Conservation (phyloP, 2,797 vertebrate species). For the Takifugu ocellatus region DNA sequence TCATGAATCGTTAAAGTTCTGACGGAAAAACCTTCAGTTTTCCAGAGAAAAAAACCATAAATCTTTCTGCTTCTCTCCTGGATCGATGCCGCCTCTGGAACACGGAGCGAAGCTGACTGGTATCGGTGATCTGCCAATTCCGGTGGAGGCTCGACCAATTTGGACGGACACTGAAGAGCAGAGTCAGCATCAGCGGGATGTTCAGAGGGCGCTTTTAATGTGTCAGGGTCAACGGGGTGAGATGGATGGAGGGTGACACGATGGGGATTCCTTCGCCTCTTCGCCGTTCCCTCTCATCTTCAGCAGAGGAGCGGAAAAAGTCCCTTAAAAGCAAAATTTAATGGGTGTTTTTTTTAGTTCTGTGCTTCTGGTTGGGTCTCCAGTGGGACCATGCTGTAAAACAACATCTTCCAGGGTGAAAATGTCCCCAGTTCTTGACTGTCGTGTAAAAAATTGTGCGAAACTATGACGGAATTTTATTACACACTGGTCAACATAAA, state of each 20-base stretch:
- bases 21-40: background rate
- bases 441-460: constrained; percentile 6
- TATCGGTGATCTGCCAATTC: constrained; percentile 21
- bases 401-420: constrained; percentile 19
- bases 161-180: constrained; percentile 19
- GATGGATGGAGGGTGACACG: constrained; percentile 9
- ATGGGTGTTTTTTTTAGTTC: background rate
- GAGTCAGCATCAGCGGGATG: constrained; percentile 16
- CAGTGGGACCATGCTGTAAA: constrained; percentile 1
- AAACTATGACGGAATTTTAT: constrained; percentile 53
- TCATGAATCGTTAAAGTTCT: too few relatives aligned
- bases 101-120: constrained; percentile 4
- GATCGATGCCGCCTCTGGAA: constrained; percentile 6
- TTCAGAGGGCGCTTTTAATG: constrained; percentile 16
- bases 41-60: background rate
- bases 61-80: background rate
- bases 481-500: constrained; percentile 61
- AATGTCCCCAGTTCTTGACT: too few relatives aligned
- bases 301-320: constrained; percentile 15
- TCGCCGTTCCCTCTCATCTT: constrained; percentile 26
- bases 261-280: constrained; percentile 31
- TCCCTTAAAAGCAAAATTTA: too few relatives aligned
- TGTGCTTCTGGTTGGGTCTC: constrained; percentile 2
- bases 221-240: constrained; percentile 14
- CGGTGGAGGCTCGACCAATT: constrained; percentile 7